Base-by-base conservation (phyloP, 2,888 invertebrate species). In the Drosophila flavopinicola region DNA sequence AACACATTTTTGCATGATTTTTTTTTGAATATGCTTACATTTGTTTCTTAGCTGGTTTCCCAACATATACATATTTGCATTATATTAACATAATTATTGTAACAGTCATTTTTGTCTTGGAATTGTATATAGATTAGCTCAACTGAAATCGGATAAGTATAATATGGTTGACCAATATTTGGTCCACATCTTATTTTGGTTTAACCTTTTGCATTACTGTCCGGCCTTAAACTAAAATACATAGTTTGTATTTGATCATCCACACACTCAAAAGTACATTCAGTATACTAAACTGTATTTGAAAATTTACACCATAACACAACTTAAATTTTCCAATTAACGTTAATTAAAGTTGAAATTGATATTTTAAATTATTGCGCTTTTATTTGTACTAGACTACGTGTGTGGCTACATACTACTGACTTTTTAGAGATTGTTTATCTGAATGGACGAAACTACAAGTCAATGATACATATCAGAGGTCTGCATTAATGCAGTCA, bases 171-270 rank as follows among this genome's bases (percentile, higher is more conserved):
- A 39, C n/a, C n/a, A n/a, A 11, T 15, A 67, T 80, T 80, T 76
- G 75, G 61, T 52, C 7, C 10, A 32, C 39, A 33, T 49, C 44
- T 44, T 42, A 56, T 45, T 44, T 76, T 58, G 78, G 69, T 82
- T 69, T 66, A 60, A 82, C n/a, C 54, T 85, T 76, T 69, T 85
- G 85, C 82, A 80, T 78, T 85, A 58, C 39, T 37, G 33, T 37
- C 29, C 25, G 49, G 45, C 6, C 42, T 51, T 17, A 11, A 15
- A 7, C 10, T 9, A 10, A 42, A 29, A 13, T 2, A 44, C 29
- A 4, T 29, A 23, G n/a, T n/a, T n/a, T 13, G 33, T 33, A 42
- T 42, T n/a, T 29, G 20, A 15, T 32, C 10, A 45, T 24, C 30
- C 9, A 54, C 41, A 32, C 41, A 52, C 29, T 17, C 17, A 10